phyloP scores from a whole-genome alignment of 1,140 invertebrate species.

The Coptotermes formosanus region DNA sequence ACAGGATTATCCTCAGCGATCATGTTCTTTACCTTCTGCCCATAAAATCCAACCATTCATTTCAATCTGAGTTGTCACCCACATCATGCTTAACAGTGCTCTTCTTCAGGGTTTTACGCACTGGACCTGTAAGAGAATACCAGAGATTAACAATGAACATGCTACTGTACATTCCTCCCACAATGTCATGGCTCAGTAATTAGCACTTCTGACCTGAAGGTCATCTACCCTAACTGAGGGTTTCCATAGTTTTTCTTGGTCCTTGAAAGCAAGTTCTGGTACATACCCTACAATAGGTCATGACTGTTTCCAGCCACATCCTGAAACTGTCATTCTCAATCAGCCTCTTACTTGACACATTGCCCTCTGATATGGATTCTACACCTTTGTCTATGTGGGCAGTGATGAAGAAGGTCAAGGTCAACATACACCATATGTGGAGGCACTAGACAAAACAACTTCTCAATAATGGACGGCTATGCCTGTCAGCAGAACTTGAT shows the following conservation, averaged over 20 bases:
- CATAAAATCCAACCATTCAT: neutral
- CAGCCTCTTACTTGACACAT: too few species aligned
- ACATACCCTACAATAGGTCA: neutral
- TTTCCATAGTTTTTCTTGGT: neutral
- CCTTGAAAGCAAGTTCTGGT: neutral
- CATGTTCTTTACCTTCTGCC: too few species aligned
- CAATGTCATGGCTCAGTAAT: neutral
- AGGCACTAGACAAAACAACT: too few species aligned
- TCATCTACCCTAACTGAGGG: neutral
- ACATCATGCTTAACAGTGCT: neutral
- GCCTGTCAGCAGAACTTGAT: too few species aligned
- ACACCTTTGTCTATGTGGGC: too few species aligned
- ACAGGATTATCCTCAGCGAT: too few species aligned
- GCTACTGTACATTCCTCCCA: neutral
- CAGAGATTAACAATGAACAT: neutral
- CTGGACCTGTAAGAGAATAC: neutral
- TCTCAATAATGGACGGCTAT: too few species aligned
- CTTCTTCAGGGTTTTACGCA: slow-evolving; percentile 2
- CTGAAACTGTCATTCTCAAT: too few species aligned
- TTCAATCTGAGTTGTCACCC: neutral
- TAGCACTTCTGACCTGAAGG: neutral
- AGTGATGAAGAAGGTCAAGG: too few species aligned
- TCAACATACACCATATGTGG: too few species aligned
- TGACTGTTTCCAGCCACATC: too few species aligned
- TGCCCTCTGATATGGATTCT: too few species aligned